Evolutionary conservation across 2,888 invertebrate species (phyloP).

Genomic region (Monopis laevigella): DNA sequence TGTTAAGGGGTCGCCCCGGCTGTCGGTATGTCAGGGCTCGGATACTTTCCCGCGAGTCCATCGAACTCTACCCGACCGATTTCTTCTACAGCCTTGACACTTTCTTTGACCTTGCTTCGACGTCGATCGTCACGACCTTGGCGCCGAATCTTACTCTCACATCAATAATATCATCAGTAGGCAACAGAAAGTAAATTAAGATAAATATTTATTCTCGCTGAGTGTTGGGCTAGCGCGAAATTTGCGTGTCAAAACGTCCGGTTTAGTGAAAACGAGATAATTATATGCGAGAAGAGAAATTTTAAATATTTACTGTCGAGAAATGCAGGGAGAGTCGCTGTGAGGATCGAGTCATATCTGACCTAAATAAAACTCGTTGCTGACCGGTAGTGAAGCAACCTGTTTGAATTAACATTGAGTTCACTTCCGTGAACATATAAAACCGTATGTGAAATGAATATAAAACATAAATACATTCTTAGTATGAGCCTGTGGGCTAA

Average conservation of each 20-base stretch:
- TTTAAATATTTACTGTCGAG: constrained; percentile 58
- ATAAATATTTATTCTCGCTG: constrained; percentile 54
- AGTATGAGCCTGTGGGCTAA: too few relatives aligned
- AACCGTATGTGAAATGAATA: constrained; percentile 1
- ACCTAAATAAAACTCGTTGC: constrained; percentile 58
- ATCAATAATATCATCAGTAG: constrained; percentile 21
- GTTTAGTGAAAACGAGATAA: constrained; percentile 59
- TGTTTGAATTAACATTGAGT: constrained; percentile 6
- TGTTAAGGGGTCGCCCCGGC: constrained; percentile 54
- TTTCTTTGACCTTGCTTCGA: constrained; percentile 57
- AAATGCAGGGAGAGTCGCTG: constrained; percentile 53
- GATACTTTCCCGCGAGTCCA: constrained; percentile 53
- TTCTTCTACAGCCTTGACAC: constrained; percentile 65
- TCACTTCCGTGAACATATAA: constrained; percentile 9
- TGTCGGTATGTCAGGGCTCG: constrained; percentile 28
- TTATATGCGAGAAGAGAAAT: constrained; percentile 66
- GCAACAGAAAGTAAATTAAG: constrained; percentile 52
- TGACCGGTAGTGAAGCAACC: constrained; percentile 27
- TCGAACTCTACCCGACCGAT: constrained; percentile 52
- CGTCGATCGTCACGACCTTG: constrained; percentile 46
- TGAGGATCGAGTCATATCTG: constrained; percentile 49
- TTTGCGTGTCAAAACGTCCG: constrained; percentile 44
- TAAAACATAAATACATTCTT: too few relatives aligned
- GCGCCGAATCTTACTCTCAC: constrained; percentile 26
- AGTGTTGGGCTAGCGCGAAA: constrained; percentile 48